phyloP scores from a whole-genome alignment of 1,140 invertebrate genomes.

The Drusus annulatus region DNA sequence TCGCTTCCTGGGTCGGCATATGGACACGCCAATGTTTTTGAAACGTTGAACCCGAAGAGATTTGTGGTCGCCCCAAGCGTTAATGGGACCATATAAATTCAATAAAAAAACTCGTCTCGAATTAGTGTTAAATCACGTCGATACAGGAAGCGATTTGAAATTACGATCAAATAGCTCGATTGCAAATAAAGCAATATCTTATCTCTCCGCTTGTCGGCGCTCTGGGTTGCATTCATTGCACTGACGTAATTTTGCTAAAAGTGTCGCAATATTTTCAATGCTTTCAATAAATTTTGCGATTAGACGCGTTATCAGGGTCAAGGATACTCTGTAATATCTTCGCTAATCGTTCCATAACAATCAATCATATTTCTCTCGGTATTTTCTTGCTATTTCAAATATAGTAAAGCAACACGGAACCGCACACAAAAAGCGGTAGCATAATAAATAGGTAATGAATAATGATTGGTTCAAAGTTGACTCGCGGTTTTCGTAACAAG shows the following conservation, averaged over 20 bases:
- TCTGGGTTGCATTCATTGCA: too few relatives aligned
- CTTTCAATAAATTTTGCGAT: too few relatives aligned
- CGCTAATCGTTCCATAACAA: neutral
- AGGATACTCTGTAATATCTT: neutral
- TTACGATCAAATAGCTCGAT: neutral
- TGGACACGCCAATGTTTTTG: conserved; percentile 15
- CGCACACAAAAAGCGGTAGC: neutral
- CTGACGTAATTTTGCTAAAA: too few relatives aligned
- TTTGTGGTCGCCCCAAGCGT: conserved; percentile 25
- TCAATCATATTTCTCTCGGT: neutral
- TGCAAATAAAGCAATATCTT: too few relatives aligned
- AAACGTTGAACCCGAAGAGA: conserved; percentile 20
- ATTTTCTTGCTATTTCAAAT: too few relatives aligned
- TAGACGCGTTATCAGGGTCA: neutral
- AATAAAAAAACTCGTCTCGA: conserved; percentile 9
- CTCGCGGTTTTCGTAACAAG: too few relatives aligned
- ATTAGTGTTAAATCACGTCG: conserved; percentile 22
- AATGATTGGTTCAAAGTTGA: too few relatives aligned
- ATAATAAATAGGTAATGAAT: too few relatives aligned
- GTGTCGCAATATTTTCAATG: too few relatives aligned
- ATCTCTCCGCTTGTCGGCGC: too few relatives aligned
- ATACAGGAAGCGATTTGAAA: conserved; percentile 21
- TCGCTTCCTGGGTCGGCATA: neutral
- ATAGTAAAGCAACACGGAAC: neutral
- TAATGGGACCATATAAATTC: neutral